Evolutionary conservation across 2,888 invertebrate genomes (phyloP), one percentile per base, ranked within the genome.

Genomic region (Acrobasis suavella): DNA sequence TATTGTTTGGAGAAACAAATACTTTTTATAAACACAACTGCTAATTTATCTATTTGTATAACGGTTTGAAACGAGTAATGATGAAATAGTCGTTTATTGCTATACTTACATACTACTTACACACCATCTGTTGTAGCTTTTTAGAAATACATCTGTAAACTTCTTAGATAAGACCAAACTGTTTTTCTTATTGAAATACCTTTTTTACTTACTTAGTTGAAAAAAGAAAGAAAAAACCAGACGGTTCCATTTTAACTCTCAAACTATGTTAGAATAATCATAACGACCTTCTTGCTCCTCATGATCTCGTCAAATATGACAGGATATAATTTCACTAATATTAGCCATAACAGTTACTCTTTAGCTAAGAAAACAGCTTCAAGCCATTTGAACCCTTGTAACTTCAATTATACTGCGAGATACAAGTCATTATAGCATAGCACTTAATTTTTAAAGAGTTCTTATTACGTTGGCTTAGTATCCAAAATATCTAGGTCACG

Each of bases 401-500:
- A 17, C 15, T 16, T 65, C 67, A 32, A 15, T 14, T 55, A 63
- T 69, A 54, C 73, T 69, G 68, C 68, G 50, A 59, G 70, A 68
- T 63, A 66, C 63, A 71, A 62, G 63, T 60, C 55, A 72, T 69
- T 65, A 63, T 72, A 66, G 63, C 65, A 64, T 72, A 69, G 70
- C 64, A 65, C 46, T 65, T 59, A 38, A 68, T 67, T 75, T 77
- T 58, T 63, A 42, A 52, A 64, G 67, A 74, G 81, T 22, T 76
- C 82, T 72, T 54, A 65, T 65, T 67, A 71, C 64, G 68, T 63
- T 83, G 83, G 87, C 75, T 73, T 71, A 78, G 69, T 80, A 74
- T 81, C 83, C 73, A 84, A 83, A 88, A 88, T 78, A 89, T 88
- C 91, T 91, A 91, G 90, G 87, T 87, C 90, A 91, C 91, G 91